Conservation (phyloP, 2,888 invertebrate species). For the Andrena dorsata region DNA sequence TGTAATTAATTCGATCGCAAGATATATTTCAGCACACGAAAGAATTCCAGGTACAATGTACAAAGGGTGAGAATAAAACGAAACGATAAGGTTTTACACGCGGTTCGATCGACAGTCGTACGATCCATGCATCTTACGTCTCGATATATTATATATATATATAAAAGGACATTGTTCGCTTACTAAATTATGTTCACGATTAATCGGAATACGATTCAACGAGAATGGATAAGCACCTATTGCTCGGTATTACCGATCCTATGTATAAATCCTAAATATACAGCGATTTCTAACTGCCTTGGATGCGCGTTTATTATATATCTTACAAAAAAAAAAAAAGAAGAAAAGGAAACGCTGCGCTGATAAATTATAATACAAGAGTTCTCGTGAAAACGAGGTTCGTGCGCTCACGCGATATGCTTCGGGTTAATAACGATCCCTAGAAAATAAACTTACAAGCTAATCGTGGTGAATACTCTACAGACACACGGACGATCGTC, state of each 20-base stretch:
- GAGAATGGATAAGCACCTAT: slow-evolving; percentile 70
- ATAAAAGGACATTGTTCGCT: slow-evolving; percentile 37
- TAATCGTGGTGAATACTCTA: slow-evolving; percentile 54
- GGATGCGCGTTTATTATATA: slow-evolving; percentile 59
- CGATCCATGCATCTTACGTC: slow-evolving; percentile 33
- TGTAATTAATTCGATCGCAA: slow-evolving; percentile 17
- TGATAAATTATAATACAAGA: slow-evolving; percentile 73
- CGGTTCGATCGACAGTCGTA: slow-evolving; percentile 16
- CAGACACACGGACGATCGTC: slow-evolving; percentile 27
- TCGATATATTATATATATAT: not conserved
- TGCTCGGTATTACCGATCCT: slow-evolving; percentile 44
- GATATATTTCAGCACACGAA: slow-evolving; percentile 27
- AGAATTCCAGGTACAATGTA: slow-evolving; percentile 66
- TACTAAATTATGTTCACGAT: slow-evolving; percentile 36
- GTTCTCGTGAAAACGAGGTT: slow-evolving; percentile 53
- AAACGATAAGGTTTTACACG: slow-evolving; percentile 24
- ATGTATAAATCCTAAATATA: slow-evolving; percentile 72
- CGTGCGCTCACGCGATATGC: slow-evolving; percentile 60
- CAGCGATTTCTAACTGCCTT: slow-evolving; percentile 64
- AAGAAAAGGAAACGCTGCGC: slow-evolving; percentile 28
- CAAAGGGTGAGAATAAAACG: slow-evolving; percentile 44
- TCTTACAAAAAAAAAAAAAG: slow-evolving; percentile 68
- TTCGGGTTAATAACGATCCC: slow-evolving; percentile 53
- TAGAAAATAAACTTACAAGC: slow-evolving; percentile 66
- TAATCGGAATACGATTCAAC: slow-evolving; percentile 55